These are phyloP conservation scores for Atherinosoma microstoma DNA, from an alignment of 2,797 vertebrate genomes.

Conservation along the genomic window DNA sequence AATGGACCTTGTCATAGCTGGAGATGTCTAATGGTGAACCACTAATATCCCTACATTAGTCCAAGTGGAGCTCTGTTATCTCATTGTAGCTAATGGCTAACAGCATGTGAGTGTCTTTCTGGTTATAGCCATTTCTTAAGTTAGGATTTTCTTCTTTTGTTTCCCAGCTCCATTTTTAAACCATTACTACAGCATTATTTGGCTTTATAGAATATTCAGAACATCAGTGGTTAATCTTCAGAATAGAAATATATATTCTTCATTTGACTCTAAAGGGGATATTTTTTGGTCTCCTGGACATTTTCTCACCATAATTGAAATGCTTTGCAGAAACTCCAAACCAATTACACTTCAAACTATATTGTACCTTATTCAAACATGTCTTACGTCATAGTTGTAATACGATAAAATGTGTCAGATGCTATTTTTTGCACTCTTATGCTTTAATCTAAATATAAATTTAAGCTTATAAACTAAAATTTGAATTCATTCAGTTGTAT, in stretches of 20 bases:
- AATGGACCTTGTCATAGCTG: conserved; percentile 27
- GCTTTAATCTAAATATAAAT: too few species aligned
- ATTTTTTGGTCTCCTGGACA: conserved; percentile 17
- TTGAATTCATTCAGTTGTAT: too few species aligned
- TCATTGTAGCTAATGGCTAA: conserved; percentile 44
- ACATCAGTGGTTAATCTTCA: conserved; percentile 9
- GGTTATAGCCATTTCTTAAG: conserved; percentile 19
- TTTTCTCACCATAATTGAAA: too few species aligned
- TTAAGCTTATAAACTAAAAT: too few species aligned
- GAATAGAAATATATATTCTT: conserved; percentile 25
- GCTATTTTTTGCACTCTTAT: too few species aligned
- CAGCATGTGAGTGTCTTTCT: conserved; percentile 40
- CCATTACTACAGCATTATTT: conserved; percentile 35
- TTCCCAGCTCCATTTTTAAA: conserved; percentile 27
- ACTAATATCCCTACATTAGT: conserved; percentile 45
- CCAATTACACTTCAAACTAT: background rate
- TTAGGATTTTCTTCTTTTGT: background rate
- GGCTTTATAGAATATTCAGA: conserved; percentile 32
- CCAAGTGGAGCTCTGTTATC: conserved; percentile 36
- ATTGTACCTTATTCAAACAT: too few species aligned
- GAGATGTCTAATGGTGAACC: conserved; percentile 40
- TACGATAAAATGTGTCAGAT: too few species aligned
- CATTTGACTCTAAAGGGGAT: background rate
- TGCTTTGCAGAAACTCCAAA: too few species aligned
- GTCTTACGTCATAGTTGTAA: too few species aligned